These are phyloP conservation scores for Trypoxylus dichotomus DNA, from an alignment of 1,140 invertebrate species.

Conservation along the genomic window DNA sequence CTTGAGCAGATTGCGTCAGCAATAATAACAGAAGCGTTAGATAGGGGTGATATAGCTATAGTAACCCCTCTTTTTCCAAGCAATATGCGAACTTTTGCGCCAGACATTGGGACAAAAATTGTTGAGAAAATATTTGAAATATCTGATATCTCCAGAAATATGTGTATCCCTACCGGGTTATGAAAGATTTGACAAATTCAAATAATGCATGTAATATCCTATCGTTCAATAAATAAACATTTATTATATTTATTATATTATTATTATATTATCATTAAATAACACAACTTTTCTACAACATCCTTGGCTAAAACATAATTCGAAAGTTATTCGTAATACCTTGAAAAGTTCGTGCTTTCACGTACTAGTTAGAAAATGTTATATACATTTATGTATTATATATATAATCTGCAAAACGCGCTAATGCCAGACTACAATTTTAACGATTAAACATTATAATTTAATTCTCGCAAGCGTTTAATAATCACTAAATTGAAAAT, in stretches of 20 bases:
- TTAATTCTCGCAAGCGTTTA: background rate
- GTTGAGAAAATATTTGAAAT: constrained; percentile 4
- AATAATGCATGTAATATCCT: background rate
- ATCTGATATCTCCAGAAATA: background rate
- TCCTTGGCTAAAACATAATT: background rate
- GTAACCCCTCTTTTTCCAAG: constrained; percentile 34
- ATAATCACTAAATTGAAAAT: background rate
- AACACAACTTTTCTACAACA: background rate
- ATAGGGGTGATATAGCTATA: constrained; percentile 42
- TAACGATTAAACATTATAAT: background rate
- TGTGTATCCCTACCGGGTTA: background rate
- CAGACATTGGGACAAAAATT: constrained; percentile 35
- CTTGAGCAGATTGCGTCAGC: constrained; percentile 41
- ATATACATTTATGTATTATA: background rate
- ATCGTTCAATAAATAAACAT: too few species aligned
- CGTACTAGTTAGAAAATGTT: too few species aligned
- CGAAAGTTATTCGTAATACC: background rate
- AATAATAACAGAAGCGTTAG: constrained; percentile 41
- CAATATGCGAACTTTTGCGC: constrained; percentile 36
- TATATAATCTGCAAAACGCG: background rate
- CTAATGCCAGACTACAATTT: background rate
- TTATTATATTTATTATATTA: too few species aligned
- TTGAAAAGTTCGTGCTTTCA: background rate
- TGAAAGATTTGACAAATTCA: background rate
- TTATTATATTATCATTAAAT: background rate